These are phyloP conservation scores for Drosophila phalerata DNA, from an alignment of 2,888 invertebrate genomes.

Conservation along the genomic window DNA sequence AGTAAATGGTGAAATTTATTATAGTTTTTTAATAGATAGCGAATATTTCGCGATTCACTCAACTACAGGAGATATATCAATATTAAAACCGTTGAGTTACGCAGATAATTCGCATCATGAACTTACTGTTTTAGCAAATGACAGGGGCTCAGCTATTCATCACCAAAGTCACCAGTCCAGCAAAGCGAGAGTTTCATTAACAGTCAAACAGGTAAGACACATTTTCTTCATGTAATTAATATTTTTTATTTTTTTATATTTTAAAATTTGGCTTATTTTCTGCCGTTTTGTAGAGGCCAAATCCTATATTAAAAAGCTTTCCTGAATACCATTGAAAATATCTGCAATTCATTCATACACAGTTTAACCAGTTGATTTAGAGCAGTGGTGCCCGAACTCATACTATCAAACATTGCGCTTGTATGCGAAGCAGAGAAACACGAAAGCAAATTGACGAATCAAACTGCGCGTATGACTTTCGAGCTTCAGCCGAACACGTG, in stretches of 20 bases:
- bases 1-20: conserved; percentile 98
- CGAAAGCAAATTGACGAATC: too few relatives aligned
- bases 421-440: too few relatives aligned
- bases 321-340: too few relatives aligned
- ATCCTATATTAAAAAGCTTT: too few relatives aligned
- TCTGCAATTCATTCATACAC: too few relatives aligned
- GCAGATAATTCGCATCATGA: conserved; percentile 90
- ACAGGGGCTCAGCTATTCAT: conserved; percentile 89
- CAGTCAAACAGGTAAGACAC: conserved; percentile 88
- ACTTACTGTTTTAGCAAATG: conserved; percentile 93
- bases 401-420: too few relatives aligned
- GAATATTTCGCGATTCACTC: conserved; percentile 97
- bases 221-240: background rate
- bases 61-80: conserved; percentile 94
- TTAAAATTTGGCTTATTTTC: too few relatives aligned
- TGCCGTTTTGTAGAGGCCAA: too few relatives aligned
- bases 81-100: conserved; percentile 92
- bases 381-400: too few relatives aligned
- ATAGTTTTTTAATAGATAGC: conserved; percentile 93
- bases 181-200: conserved; percentile 91
- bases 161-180: conserved; percentile 87
- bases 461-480: too few relatives aligned
- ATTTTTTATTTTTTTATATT: background rate
- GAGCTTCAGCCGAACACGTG: too few relatives aligned
- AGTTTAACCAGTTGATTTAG: too few relatives aligned